Percentiles rank a stretch among this genome's conserved stretches.
Conservation (phyloP, 2,797 vertebrate genomes). For the Halcyon leucocephala region DNA sequence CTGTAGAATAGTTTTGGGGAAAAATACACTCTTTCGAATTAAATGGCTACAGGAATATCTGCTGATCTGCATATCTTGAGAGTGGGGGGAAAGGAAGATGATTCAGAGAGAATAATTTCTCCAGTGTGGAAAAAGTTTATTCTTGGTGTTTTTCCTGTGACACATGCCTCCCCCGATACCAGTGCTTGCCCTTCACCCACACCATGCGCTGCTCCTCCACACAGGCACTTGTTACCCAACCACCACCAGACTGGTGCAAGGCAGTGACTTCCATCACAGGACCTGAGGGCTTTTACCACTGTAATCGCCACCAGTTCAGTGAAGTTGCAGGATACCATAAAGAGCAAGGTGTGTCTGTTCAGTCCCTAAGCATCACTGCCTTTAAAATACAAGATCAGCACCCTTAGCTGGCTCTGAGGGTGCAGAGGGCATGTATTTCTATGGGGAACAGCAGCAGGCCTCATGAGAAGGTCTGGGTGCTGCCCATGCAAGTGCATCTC, state of each 20-base stretch:
- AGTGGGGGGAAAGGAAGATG: background rate
- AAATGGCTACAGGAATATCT: background rate
- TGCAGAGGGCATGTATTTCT: background rate
- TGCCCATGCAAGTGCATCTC: background rate
- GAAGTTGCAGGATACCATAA: background rate
- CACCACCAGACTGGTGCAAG: background rate
- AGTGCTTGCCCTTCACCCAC: background rate
- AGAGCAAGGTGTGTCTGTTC: background rate
- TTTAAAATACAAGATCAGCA: background rate
- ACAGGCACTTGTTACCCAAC: background rate
- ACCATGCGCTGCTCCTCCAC: background rate
- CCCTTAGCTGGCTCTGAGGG: background rate
- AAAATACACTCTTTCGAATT: background rate
- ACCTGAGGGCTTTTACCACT: background rate
- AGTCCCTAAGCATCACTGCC: background rate
- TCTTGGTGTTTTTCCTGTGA: background rate
- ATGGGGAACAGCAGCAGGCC: background rate
- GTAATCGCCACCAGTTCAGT: background rate
- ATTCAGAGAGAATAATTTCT: background rate
- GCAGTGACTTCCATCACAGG: background rate
- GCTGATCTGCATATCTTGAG: background rate
- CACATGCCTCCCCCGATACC: fast-evolving
- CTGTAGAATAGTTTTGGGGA: background rate
- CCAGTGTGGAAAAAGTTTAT: background rate
- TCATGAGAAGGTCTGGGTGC: background rate